Base-by-base conservation (phyloP, 23 tunicate genomes). In the Styela plicata region DNA sequence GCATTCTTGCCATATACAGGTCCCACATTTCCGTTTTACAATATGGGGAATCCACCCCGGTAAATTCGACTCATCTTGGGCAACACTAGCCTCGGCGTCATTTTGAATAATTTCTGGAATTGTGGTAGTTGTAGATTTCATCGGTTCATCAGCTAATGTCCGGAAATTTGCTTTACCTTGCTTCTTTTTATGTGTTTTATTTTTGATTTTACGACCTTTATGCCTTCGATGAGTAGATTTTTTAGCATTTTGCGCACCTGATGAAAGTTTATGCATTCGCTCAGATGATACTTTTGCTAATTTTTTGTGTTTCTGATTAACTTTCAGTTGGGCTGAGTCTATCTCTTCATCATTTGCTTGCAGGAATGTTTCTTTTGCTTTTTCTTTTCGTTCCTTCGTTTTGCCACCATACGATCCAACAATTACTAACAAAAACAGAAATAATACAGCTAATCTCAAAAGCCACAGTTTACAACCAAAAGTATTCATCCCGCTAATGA, bases 1-100 rank as follows among this genome's bases (percentile, higher is more conserved):
- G n/a, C 81, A 76, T 24, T 76, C 81, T 29, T 32, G 78, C 64
- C 64, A 26, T 0, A 76, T 7, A 53, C 71, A 67, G 19, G 30
- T 67, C 24, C 71, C 22, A 29, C 71, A 67, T 25, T 67, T 29
- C 0, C 71, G 57, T 13, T 44, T 44, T 44, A 13, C 57, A 13
- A 44, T 13, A 44, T 44, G 57, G 13, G 57, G 57, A 13, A 44
- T 44, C 57, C 57, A 44, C 13, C 57, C 57, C 7, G 57, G 57
- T 5, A 44, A 7, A 13, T 5, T 13, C 13, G 57, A 7, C 13
- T 44, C 57, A 44, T 44, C 57, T 5, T 44, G 7, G 7, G 13
- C 57, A 44, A 44, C 7, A 7, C 10, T 13, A 13, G 57, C 57
- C 57, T 44, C 57, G 10, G 7, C 57, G 57, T 44, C 57, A 5